These are phyloP conservation scores for Megaleporinus macrocephalus DNA, from an alignment of 2,113 vertebrate genomes.

Conservation along the genomic window DNA sequence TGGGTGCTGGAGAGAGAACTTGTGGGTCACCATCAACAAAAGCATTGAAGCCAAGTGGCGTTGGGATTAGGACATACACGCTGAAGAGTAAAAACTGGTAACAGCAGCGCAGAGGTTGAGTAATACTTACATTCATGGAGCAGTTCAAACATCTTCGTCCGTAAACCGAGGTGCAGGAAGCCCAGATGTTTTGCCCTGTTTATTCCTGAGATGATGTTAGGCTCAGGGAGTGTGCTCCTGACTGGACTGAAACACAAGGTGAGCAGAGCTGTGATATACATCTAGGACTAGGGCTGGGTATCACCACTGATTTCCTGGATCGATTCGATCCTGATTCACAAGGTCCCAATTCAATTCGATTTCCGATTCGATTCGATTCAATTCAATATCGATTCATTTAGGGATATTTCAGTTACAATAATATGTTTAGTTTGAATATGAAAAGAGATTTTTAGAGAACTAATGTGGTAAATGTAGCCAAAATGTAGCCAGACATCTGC, in stretches of 20 bases:
- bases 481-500: no score
- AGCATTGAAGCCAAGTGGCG: background rate
- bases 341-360: no score
- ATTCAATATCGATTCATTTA: no score
- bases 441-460: no score
- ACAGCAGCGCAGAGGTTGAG: background rate
- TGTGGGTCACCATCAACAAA: background rate
- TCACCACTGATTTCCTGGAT: no score
- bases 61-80: background rate
- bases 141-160: conserved; percentile 22
- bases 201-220: background rate
- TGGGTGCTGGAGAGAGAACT: conserved; percentile 32
- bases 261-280: background rate
- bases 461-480: no score
- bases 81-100: background rate
- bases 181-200: conserved; percentile 2
- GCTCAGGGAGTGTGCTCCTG: background rate
- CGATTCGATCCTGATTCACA: no score
- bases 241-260: conserved; percentile 20
- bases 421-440: no score
- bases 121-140: background rate
- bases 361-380: no score
- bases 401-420: no score
- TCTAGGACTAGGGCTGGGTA: no score
- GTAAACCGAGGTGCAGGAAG: conserved; percentile 19